These are phyloP conservation scores for Acrossocheilus wenchowensis DNA, from an alignment of 2,797 vertebrate genomes.

Conservation along the genomic window DNA sequence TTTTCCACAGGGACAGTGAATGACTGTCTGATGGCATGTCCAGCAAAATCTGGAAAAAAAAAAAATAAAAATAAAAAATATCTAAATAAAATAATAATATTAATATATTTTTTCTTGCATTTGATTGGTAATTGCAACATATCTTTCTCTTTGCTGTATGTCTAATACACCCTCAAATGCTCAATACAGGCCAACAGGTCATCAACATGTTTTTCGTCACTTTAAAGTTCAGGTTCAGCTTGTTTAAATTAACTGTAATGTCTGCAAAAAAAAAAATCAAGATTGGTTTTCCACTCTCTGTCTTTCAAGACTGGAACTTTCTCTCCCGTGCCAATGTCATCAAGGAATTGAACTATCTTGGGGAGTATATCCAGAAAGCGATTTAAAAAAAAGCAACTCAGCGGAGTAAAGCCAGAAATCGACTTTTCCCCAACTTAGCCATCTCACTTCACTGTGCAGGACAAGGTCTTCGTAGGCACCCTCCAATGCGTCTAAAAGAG, in stretches of 20 bases:
- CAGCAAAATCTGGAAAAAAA: neutral
- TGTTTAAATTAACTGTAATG: neutral
- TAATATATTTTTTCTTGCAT: neutral
- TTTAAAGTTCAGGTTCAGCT: neutral
- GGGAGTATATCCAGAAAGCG: neutral
- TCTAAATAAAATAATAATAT: too few species aligned
- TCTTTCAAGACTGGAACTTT: neutral
- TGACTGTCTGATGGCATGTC: neutral
- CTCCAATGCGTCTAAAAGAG: neutral
- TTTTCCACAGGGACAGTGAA: neutral
- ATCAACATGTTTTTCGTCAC: neutral
- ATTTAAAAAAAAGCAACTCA: neutral
- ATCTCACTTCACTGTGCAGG: neutral
- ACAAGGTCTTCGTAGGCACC: neutral
- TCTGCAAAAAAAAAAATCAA: neutral
- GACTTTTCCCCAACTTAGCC: neutral
- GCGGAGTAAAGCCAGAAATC: neutral
- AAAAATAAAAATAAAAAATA: neutral
- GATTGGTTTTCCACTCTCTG: neutral
- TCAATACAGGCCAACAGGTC: neutral
- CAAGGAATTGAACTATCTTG: neutral
- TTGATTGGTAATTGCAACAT: neutral
- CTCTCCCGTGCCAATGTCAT: neutral
- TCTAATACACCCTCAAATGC: neutral
- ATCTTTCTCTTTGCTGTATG: neutral